Conservation (phyloP, 2,888 invertebrate species). For the Odontothrips loti region DNA sequence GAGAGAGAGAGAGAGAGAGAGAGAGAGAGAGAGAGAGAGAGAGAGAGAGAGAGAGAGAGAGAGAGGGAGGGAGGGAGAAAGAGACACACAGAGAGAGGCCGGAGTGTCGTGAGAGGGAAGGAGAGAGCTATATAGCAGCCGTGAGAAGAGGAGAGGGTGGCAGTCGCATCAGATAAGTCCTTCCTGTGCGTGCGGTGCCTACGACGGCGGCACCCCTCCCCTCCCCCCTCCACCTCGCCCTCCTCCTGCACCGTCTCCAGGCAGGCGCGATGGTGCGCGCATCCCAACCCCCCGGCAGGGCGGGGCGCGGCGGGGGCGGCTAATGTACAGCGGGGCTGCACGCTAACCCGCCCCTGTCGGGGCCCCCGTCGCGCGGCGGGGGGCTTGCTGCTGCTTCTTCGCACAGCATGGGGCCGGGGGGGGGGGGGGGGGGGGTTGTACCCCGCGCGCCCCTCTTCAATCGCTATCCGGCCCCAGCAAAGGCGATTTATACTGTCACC, state of each 20-base stretch:
- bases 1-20: too few species aligned
- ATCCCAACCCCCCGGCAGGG: neutral
- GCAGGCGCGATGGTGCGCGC: neutral
- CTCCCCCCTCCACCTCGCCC: neutral
- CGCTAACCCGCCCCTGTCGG: neutral
- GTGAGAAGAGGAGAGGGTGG: conserved; percentile 13
- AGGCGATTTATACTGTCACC: too few species aligned
- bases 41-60: neutral
- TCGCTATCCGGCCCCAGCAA: too few species aligned
- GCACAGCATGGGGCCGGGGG: too few species aligned
- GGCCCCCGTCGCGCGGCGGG: neutral
- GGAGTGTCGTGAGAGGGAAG: neutral
- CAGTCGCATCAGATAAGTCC: conserved; percentile 18
- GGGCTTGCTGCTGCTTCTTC: too few species aligned
- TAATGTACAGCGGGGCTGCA: conserved; percentile 16
- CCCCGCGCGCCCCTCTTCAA: too few species aligned
- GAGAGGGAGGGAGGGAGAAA: too few species aligned
- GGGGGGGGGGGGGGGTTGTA: too few species aligned
- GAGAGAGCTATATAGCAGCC: neutral
- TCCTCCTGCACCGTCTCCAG: neutral
- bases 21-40: neutral
- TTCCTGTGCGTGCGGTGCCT: conserved; percentile 19
- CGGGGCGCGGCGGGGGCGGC: neutral
- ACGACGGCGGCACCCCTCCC: neutral
- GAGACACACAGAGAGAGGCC: too few species aligned